These are phyloP conservation scores for Pomacea maculata DNA, from an alignment of 1,140 invertebrate species.

Conservation along the genomic window DNA sequence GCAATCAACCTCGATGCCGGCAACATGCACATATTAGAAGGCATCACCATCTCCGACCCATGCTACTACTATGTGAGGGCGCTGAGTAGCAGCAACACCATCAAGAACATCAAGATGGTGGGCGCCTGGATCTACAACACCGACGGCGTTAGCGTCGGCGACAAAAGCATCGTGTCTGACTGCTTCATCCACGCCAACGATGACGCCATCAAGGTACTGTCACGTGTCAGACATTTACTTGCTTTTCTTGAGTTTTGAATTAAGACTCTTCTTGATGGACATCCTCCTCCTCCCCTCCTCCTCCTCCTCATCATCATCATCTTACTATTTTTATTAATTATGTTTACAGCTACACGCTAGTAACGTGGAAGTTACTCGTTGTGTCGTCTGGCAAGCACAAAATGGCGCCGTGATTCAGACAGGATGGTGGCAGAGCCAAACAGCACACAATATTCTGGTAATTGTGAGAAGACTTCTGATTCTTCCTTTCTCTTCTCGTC, in stretches of 20 bases:
- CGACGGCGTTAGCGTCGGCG: conserved; percentile 17
- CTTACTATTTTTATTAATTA: neutral
- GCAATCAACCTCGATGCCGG: conserved; percentile 25
- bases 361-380: conserved; percentile 15
- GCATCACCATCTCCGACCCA: conserved; percentile 22
- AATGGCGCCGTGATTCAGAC: conserved; percentile 31
- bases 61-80: conserved; percentile 9
- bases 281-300: too few relatives aligned
- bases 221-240: too few relatives aligned
- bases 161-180: conserved; percentile 9
- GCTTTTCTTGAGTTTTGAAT: too few relatives aligned
- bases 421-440: conserved; percentile 20
- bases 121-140: conserved; percentile 26
- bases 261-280: too few relatives aligned
- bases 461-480: neutral
- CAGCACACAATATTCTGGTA: conserved; percentile 11
- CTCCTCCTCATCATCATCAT: too few relatives aligned
- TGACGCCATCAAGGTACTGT: conserved; percentile 20
- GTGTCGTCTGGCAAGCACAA: conserved; percentile 30
- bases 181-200: conserved; percentile 22
- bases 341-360: conserved; percentile 11
- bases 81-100: conserved; percentile 9
- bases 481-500: too few relatives aligned
- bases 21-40: conserved; percentile 20
- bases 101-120: conserved; percentile 27